Evolutionary conservation across 2,888 invertebrate genomes (phyloP).

Genomic region (Calliopum simillimum): DNA sequence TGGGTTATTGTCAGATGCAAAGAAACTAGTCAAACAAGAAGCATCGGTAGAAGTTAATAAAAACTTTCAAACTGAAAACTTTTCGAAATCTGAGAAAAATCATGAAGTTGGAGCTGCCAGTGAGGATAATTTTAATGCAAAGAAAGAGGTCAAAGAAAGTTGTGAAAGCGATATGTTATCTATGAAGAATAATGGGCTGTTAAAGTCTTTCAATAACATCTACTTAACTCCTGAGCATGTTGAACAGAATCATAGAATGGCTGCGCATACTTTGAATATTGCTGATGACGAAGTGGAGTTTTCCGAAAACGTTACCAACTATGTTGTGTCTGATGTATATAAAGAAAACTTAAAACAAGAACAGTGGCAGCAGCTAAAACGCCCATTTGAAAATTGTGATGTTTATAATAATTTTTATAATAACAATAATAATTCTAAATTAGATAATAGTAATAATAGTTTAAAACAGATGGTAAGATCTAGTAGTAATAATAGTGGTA

Average conservation of each 20-base stretch:
- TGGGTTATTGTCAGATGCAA: too few species aligned
- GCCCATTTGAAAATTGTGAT: constrained; percentile 52
- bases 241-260: constrained; percentile 40
- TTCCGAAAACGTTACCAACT: constrained; percentile 6
- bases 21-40: too few species aligned
- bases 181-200: constrained; percentile 55
- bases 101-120: too few species aligned
- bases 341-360: constrained; percentile 27
- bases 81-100: too few species aligned
- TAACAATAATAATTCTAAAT: constrained; percentile 49
- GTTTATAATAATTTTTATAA: constrained; percentile 51
- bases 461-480: constrained; percentile 23
- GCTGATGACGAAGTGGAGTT: neutral
- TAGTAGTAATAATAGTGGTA: constrained; percentile 37
- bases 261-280: neutral
- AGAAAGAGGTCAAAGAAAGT: neutral
- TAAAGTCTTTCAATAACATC: constrained; percentile 61
- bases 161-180: constrained; percentile 40
- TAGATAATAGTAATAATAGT: constrained; percentile 42
- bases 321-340: constrained; percentile 36
- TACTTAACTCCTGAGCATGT: constrained; percentile 44
- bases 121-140: neutral
- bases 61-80: too few species aligned
- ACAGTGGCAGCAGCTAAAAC: constrained; percentile 41
- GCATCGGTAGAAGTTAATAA: too few species aligned